Evolutionary conservation across 2,888 invertebrate species (phyloP), one percentile per base, ranked within the genome.

Genomic region (Harpagoxenus sublaevis): DNA sequence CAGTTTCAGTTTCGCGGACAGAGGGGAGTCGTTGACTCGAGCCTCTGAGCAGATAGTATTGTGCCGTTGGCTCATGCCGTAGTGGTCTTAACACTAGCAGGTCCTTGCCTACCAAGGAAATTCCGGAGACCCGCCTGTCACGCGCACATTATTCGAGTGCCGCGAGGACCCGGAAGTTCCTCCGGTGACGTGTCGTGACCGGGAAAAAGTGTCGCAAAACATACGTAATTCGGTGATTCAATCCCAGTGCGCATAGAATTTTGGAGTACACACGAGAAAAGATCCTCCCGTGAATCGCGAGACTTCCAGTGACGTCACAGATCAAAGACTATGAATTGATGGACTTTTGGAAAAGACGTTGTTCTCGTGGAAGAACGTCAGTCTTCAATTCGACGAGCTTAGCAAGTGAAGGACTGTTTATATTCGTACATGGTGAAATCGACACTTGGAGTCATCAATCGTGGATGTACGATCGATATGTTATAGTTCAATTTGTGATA

Each of bases 1-100:
- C 91, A 93, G 93, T 94, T 93, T 91, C 85, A 87, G 83, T 84
- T 89, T 79, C 84, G 88, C 77, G 86, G 85, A 90, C 90, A 91
- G 91, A 91, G 94, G 93, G 94, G 93, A 93, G 92, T 91, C 92
- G 90, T 92, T 91, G 91, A 91, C 92, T 92, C 90, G 91, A 90
- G 88, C 92, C 91, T 91, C 89, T 85, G 86, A 92, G 90, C 95
- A 95, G 95, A 95, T 95, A 95, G 95, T 94, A 93, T 91, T 93
- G 94, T 94, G 95, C 94, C 95, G 95, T 95, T 94, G 95, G 93
- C 94, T 94, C 94, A 94, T 93, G 94, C 92, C 94, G 94, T 92
- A 92, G 92, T 93, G 93, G 92, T 92, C 91, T 92, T 89, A 90
- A 92, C 91, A 92, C 89, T 89, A 91, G 90, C 89, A 92, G 89